phyloP scores from a whole-genome alignment of 2,113 vertebrate genomes.

The Pelmatolapia mariae region DNA sequence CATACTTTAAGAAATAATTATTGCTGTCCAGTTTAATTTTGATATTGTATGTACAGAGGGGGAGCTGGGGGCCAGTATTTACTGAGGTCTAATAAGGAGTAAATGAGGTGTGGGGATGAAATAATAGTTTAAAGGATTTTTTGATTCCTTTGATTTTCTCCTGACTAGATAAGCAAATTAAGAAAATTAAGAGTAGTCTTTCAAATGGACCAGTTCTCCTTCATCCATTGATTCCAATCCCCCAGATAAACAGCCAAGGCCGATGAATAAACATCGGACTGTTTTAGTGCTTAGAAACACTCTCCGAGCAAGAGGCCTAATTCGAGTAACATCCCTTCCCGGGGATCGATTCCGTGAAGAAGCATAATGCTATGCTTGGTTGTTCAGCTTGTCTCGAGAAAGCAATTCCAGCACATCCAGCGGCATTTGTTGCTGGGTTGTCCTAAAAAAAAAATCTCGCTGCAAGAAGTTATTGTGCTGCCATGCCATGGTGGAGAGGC shows the following conservation, averaged over 20 bases:
- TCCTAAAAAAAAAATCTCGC: slow-evolving; percentile 27
- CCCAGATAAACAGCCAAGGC: slow-evolving; percentile 16
- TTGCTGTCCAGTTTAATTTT: background rate
- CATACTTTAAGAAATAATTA: background rate
- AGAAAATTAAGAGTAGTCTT: slow-evolving; percentile 29
- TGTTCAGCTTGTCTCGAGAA: slow-evolving; percentile 57
- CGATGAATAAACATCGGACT: slow-evolving; percentile 59
- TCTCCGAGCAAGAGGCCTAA: slow-evolving; percentile 38
- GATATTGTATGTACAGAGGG: background rate
- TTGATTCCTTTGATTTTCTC: slow-evolving; percentile 22
- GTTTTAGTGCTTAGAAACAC: slow-evolving; percentile 33
- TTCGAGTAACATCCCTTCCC: slow-evolving; percentile 51
- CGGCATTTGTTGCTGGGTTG: slow-evolving; percentile 55
- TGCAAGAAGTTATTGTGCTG: slow-evolving; percentile 60
- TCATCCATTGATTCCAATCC: slow-evolving; percentile 42
- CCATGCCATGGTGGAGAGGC: slow-evolving; percentile 35
- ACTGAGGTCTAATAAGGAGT: slow-evolving; percentile 2
- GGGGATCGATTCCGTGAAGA: slow-evolving; percentile 59
- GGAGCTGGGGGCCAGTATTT: background rate
- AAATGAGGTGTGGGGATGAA: slow-evolving; percentile 21
- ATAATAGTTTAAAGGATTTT: slow-evolving; percentile 24
- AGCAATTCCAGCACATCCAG: slow-evolving; percentile 47
- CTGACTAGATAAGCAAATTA: slow-evolving; percentile 29
- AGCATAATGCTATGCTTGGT: slow-evolving; percentile 61
- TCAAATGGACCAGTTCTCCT: slow-evolving; percentile 17